phyloP scores from a whole-genome alignment of 1,140 invertebrate species.

The Harlomillsia oculata region DNA sequence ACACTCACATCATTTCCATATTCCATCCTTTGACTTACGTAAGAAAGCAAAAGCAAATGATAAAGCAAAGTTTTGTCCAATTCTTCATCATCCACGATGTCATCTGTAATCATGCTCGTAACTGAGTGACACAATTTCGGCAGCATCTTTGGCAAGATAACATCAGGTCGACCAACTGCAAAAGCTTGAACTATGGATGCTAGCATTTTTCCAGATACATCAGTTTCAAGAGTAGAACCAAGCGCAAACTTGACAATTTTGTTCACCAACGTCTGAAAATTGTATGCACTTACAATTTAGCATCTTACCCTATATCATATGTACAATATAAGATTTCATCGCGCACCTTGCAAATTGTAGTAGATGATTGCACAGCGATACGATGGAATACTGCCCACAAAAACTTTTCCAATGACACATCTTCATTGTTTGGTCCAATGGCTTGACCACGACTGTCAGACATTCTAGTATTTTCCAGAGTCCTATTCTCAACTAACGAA shows the following conservation, averaged over 20 bases:
- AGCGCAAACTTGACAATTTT: conserved; percentile 65
- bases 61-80: conserved; percentile 70
- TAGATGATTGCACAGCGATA: conserved; percentile 55
- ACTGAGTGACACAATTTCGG: conserved; percentile 58
- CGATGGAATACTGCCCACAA: conserved; percentile 56
- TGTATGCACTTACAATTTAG: conserved; percentile 36
- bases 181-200: conserved; percentile 60
- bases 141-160: conserved; percentile 60
- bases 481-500: conserved; percentile 60
- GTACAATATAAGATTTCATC: background rate
- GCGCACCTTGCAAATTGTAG: conserved; percentile 49
- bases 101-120: conserved; percentile 47
- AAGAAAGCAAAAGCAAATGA: conserved; percentile 62
- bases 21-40: conserved; percentile 43
- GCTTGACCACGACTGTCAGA: conserved; percentile 36
- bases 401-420: conserved; percentile 27
- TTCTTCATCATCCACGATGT: conserved; percentile 58
- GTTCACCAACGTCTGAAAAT: conserved; percentile 58
- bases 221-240: conserved; percentile 64
- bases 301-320: background rate
- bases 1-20: background rate
- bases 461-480: conserved; percentile 54
- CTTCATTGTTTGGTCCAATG: conserved; percentile 18
- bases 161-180: conserved; percentile 53
- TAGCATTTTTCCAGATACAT: conserved; percentile 67